phyloP scores from a whole-genome alignment of 2,797 vertebrate species.

The Epinephelus malabaricus region DNA sequence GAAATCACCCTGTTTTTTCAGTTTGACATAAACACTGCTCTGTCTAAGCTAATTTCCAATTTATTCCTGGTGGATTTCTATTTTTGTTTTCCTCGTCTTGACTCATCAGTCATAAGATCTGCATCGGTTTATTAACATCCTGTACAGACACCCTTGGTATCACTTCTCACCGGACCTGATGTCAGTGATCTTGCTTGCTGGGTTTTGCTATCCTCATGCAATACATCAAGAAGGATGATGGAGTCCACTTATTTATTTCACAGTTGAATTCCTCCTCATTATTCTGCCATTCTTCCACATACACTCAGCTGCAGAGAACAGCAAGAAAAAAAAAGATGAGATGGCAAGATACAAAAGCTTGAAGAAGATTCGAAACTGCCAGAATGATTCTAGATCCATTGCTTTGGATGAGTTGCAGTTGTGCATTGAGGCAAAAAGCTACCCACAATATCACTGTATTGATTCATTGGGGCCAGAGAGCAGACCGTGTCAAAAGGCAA shows the following conservation, averaged over 20 bases:
- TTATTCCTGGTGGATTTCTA: conserved; percentile 16
- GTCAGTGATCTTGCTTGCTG: conserved; percentile 19
- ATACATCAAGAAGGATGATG: conserved; percentile 40
- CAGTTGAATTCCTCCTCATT: conserved; percentile 35
- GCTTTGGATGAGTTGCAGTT: conserved; percentile 25
- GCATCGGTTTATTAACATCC: conserved; percentile 31
- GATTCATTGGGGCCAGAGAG: conserved; percentile 35
- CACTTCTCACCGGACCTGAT: not conserved
- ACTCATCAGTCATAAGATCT: conserved; percentile 26
- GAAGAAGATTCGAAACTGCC: conserved; percentile 16
- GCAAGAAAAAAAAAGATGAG: not conserved
- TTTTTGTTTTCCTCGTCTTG: conserved; percentile 18
- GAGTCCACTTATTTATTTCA: conserved; percentile 38
- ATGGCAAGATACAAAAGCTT: conserved; percentile 15
- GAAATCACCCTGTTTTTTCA: conserved; percentile 4
- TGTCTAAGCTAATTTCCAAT: conserved; percentile 14
- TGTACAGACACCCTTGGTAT: conserved; percentile 35
- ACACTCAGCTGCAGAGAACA: conserved; percentile 17
- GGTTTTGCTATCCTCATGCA: conserved; percentile 18
- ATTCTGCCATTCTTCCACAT: conserved; percentile 19
- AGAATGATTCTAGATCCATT: conserved; percentile 41
- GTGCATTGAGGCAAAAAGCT: conserved; percentile 11
- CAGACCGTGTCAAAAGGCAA: conserved; percentile 14
- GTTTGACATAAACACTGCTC: conserved; percentile 6
- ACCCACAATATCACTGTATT: conserved; percentile 17